These are phyloP conservation scores for Thamnophis elegans DNA, from an alignment of 2,797 vertebrate genomes.

Conservation along the genomic window DNA sequence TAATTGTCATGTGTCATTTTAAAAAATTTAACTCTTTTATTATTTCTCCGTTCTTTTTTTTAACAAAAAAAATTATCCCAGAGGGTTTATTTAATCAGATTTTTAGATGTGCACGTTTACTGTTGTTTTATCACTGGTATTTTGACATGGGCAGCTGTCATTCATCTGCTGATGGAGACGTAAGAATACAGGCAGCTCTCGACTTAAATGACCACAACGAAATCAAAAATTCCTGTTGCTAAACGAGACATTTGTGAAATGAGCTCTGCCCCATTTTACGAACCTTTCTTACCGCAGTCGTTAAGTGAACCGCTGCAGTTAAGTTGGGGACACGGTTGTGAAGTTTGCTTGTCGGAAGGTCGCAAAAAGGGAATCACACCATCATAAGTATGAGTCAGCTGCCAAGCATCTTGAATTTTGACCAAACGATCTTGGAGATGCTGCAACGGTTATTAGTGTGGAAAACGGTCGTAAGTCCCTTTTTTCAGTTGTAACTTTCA, in stretches of 20 bases:
- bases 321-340: not conserved
- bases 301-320: not conserved
- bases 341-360: no score
- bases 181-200: not conserved
- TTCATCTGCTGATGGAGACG: conserved; percentile 42
- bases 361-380: no score
- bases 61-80: conserved; percentile 46
- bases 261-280: no score
- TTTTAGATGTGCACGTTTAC: conserved; percentile 26
- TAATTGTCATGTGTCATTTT: not conserved
- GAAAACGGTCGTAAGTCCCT: no score
- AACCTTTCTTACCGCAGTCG: not conserved
- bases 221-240: not conserved
- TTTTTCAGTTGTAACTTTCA: no score
- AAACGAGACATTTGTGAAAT: not conserved
- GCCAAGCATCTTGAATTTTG: no score
- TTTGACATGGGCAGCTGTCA: conserved; percentile 52
- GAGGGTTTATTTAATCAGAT: conserved; percentile 49
- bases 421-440: no score
- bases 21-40: conserved; percentile 18
- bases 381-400: not conserved
- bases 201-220: not conserved
- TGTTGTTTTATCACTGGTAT: conserved; percentile 20
- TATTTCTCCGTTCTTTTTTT: conserved; percentile 44
- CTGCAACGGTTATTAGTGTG: no score